Base-by-base conservation (phyloP, 2,797 vertebrate species). In the Sphenodon punctatus region DNA sequence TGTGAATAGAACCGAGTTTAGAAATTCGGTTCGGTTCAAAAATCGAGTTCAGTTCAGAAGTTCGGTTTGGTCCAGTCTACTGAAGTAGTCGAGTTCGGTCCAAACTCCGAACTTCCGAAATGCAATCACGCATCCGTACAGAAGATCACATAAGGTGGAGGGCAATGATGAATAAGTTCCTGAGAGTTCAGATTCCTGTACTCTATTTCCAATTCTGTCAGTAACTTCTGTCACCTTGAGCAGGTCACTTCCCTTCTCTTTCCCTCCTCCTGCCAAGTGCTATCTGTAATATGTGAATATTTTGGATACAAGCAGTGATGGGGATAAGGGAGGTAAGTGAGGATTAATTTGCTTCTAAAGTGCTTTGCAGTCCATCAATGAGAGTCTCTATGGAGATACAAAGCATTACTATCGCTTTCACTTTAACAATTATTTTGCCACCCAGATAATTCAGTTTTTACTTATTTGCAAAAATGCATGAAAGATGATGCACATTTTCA, bases 311-410 rank as follows among this genome's bases (percentile, higher is more conserved):
- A n/a, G n/a, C n/a, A n/a, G n/a, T n/a, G n/a, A n/a, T n/a, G n/a
- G n/a, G n/a, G n/a, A n/a, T n/a, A n/a, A n/a, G n/a, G n/a, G n/a
- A n/a, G n/a, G n/a, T n/a, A n/a, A n/a, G n/a, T 32, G 32, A 80
- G 15, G 30, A 55, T 69, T 89, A 88, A 83, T 30, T 61, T 67
- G 38, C 80, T 86, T 83, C 65, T 65, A 36, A 85, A 88, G 14
- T 20, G 53, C 25, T 74, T 39, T 61, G 27, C 17, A 82, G 51
- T 71, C 38, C 20, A 85, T 19, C 49, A 49, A 64, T 78, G 61
- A 36, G 7, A 65, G 75, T n/a, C 10, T 45, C 36, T 38, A 34
- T 38, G 5, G 30, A 78, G 86, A 67, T 38, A 75, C 22, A 87
- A 77, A 87, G 70, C n/a, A n/a, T 39, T 78, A 30, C 15, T 82